Evolutionary conservation across 2,888 invertebrate species (phyloP).

Genomic region (Drosophila nr. fundita): DNA sequence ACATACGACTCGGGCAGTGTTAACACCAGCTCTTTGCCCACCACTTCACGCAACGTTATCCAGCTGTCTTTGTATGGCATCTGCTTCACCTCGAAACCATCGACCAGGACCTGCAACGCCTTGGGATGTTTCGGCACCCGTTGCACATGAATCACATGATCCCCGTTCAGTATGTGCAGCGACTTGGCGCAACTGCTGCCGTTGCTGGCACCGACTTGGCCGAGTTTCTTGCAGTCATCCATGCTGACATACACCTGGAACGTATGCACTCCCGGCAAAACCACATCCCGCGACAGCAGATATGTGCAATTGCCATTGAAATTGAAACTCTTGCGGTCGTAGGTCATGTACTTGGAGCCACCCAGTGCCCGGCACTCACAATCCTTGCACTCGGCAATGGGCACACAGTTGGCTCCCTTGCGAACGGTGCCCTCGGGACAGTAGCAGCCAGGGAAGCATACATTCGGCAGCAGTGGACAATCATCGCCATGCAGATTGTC

Average conservation of each 20-base stretch:
- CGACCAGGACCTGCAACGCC: conserved; percentile 79
- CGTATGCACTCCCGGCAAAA: conserved; percentile 85
- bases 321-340: conserved; percentile 92
- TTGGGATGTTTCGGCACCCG: conserved; percentile 83
- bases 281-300: conserved; percentile 89
- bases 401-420: conserved; percentile 89
- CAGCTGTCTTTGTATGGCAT: conserved; percentile 87
- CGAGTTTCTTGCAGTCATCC: conserved; percentile 88
- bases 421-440: conserved; percentile 91
- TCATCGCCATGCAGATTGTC: conserved; percentile 86
- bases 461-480: conserved; percentile 88
- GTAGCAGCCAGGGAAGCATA: conserved; percentile 93
- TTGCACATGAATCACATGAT: conserved; percentile 87
- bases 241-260: conserved; percentile 89
- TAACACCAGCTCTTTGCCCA: conserved; percentile 88
- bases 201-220: conserved; percentile 54
- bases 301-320: conserved; percentile 95
- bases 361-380: conserved; percentile 92
- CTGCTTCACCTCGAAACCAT: conserved; percentile 81
- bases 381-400: conserved; percentile 90
- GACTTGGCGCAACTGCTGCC: conserved; percentile 88
- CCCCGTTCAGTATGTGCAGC: conserved; percentile 89
- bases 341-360: conserved; percentile 92
- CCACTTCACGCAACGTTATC: conserved; percentile 87
- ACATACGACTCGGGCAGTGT: conserved; percentile 89